Evolutionary conservation across 1,140 invertebrate species (phyloP).

Genomic region (Diorhabda sublineata): DNA sequence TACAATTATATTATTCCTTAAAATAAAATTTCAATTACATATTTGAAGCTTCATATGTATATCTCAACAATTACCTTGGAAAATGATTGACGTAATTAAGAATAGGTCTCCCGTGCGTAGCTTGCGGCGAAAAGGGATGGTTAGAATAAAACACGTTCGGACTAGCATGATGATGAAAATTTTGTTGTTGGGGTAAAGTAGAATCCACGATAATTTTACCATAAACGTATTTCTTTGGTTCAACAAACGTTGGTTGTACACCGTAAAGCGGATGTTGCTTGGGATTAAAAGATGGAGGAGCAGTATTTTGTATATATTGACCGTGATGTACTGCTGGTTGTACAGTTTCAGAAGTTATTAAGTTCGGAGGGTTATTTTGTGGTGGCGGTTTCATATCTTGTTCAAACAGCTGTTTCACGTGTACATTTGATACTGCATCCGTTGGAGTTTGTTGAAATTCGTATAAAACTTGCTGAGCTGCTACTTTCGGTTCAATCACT

Average conservation of each 20-base stretch:
- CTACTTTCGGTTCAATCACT: slow-evolving; percentile 8
- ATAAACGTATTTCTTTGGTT: slow-evolving; percentile 28
- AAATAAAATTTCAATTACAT: too few species aligned
- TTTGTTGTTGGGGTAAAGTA: neutral
- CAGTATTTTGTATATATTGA: slow-evolving; percentile 25
- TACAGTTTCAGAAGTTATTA: slow-evolving; percentile 26
- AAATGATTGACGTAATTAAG: neutral
- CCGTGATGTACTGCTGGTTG: slow-evolving; percentile 33
- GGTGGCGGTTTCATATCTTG: slow-evolving; percentile 10
- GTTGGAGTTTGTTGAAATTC: slow-evolving; percentile 39
- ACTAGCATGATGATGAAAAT: neutral
- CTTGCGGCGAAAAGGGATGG: neutral
- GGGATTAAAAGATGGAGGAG: slow-evolving; percentile 21
- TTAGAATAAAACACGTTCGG: neutral
- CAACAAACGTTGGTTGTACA: slow-evolving; percentile 22
- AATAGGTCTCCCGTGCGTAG: neutral
- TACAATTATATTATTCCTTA: neutral
- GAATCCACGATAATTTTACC: slow-evolving; percentile 21
- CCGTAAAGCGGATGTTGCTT: slow-evolving; percentile 23
- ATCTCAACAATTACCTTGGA: neutral
- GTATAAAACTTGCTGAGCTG: slow-evolving; percentile 37
- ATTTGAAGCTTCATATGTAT: too few species aligned
- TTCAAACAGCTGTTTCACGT: slow-evolving; percentile 34
- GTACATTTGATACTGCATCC: slow-evolving; percentile 33
- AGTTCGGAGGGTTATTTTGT: slow-evolving; percentile 12